Evolutionary conservation across 2,797 vertebrate species (phyloP).

Genomic region (Pangasius krempfi): DNA sequence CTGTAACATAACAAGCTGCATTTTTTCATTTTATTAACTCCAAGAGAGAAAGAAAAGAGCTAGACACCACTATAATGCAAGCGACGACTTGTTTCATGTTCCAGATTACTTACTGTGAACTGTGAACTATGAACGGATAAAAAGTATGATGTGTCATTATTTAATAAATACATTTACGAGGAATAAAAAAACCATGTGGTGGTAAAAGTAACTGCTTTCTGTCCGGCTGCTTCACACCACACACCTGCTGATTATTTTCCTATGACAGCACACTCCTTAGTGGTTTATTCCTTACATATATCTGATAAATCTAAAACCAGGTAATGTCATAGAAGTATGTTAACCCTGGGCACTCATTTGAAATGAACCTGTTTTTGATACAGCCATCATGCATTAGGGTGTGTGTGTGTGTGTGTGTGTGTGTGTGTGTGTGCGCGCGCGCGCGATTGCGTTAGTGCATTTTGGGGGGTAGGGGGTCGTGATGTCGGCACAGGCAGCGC

Average conservation of each 20-base stretch:
- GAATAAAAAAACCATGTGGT: not conserved
- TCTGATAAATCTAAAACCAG: not conserved
- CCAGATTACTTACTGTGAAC: not conserved
- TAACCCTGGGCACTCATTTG: not conserved
- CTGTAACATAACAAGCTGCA: too few species aligned
- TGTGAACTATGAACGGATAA: not conserved
- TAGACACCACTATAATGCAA: not conserved
- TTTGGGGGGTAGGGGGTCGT: not conserved
- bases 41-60: not conserved
- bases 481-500: conserved; percentile 20
- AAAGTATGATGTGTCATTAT: too few species aligned
- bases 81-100: not conserved
- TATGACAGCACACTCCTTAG: not conserved
- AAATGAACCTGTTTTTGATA: not conserved
- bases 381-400: not conserved
- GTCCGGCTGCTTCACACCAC: not conserved
- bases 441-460: not conserved
- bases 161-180: not conserved
- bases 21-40: not conserved
- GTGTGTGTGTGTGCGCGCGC: not conserved
- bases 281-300: not conserved
- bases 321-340: not conserved
- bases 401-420: not conserved
- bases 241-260: not conserved
- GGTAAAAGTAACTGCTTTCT: not conserved